Evolutionary conservation across 2,797 vertebrate species (phyloP), one percentile per base, ranked within the genome.

Genomic region (Onychomys leucogaster): DNA sequence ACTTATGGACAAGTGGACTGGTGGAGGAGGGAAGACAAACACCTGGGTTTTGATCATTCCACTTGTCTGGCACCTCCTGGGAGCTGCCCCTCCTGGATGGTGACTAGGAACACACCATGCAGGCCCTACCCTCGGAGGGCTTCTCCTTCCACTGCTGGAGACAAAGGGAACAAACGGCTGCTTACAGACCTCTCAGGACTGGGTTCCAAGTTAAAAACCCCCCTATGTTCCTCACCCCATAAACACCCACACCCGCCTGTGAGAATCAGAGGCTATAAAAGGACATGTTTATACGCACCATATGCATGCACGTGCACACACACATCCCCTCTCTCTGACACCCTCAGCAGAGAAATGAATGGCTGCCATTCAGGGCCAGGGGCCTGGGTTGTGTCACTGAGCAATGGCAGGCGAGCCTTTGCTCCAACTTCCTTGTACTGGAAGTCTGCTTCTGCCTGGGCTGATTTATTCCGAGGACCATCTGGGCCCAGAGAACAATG

Each of bases 401-500:
- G 34, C 77, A 85, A 65, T 25, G 87, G 67, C 69, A 76, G 83
- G 94, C 92, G 34, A 78, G 93, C 61, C 43, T 13, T 71, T 6
- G 75, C 71, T 94, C 92, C 5, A 41, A 14, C 34, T 89, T 97
- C 77, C 97, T 92, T 93, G 93, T 89, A 90, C 19, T 96, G 98
- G 99, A 98, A 99, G 99, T 98, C 97, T 61, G 61, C 25, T 52
- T 97, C 87, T 49, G 46, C 95, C 41, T 57, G 93, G 89, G 71
- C 61, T 98, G 98, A 99, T 99, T 99, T 99, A 99, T 98, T 99
- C 99, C 95, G 93, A 98, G 98, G 98, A 98, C 99, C 99, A 99
- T 99, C 99, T 99, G 99, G 99, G 99, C 98, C 97, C 96, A 97
- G 98, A 98, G 98, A 98, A 99, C 99, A 99, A 99, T 98, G 98